Evolutionary conservation across 2,888 invertebrate species (phyloP), one percentile per base, ranked within the genome.

Genomic region (Brachyptera risi): DNA sequence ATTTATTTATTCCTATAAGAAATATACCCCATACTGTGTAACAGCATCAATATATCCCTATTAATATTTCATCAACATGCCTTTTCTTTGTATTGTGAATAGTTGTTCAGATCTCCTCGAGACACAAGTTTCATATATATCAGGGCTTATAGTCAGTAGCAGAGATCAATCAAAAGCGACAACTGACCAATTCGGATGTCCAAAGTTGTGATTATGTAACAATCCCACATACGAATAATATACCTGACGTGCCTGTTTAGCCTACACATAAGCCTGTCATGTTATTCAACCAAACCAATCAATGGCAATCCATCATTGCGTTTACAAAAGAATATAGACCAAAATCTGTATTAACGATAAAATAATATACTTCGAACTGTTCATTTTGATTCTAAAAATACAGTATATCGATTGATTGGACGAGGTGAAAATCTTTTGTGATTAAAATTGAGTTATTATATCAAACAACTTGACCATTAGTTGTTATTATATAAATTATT

Each of bases 401-500:
- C n/a, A n/a, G n/a, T n/a, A n/a, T n/a, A n/a, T n/a, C n/a, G n/a
- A n/a, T n/a, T n/a, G n/a, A n/a, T n/a, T n/a, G n/a, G n/a, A n/a
- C n/a, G n/a, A n/a, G n/a, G n/a, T n/a, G n/a, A n/a, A n/a, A n/a
- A n/a, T n/a, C n/a, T n/a, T n/a, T n/a, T n/a, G n/a, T n/a, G n/a
- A n/a, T n/a, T 31, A 7, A 31, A 7, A 31, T 31, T 31, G 31
- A 31, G 31, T 31, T 31, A 31, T 31, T 31, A 31, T 31, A 31
- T 31, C 31, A 31, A 31, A 31, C 31, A 31, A 31, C 31, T 31
- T 31, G 5, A 7, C 11, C 5, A 31, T 31, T 31, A 31, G 21
- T 44, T n/a, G 44, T 17, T 17, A 44, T 17, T 44, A n/a, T 19
- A 44, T 44, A 44, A 44, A 44, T 19, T 19, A 44, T 44, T 44